Percentiles rank a stretch among this genome's conserved stretches.
Evolutionary conservation across 2,113 vertebrate genomes (phyloP).

Genomic region (Tetrao urogallus): DNA sequence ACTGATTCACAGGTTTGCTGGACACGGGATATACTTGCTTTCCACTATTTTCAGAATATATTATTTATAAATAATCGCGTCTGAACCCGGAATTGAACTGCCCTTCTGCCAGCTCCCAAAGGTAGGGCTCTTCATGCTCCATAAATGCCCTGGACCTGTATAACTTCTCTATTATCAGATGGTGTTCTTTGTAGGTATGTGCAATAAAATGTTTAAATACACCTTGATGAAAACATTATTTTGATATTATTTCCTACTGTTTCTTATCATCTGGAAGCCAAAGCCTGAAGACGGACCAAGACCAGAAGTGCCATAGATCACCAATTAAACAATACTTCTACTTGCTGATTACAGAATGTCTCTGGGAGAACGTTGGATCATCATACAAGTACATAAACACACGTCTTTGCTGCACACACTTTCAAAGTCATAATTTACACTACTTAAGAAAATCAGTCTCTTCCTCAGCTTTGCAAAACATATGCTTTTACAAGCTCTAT

Average conservation of each 20-base stretch:
- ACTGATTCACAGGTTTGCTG: background rate
- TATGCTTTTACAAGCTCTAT: accelerated
- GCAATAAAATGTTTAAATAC: background rate
- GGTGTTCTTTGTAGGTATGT: background rate
- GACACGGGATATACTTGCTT: background rate
- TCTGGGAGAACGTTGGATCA: background rate
- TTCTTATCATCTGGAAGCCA: background rate
- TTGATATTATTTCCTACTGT: background rate
- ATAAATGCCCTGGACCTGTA: accelerated
- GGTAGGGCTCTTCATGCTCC: background rate
- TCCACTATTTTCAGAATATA: background rate
- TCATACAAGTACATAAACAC: background rate
- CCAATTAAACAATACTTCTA: background rate
- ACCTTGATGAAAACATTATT: background rate
- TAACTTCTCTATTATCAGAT: background rate
- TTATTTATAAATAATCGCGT: background rate
- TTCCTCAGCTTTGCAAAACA: background rate
- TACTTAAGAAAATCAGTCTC: background rate
- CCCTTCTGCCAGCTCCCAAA: background rate
- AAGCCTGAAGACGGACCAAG: background rate
- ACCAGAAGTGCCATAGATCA: background rate
- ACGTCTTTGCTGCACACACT: background rate
- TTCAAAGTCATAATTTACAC: background rate
- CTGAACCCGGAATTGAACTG: background rate
- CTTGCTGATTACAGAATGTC: background rate